A percentile compares a stretch with the other conserved stretches of the same genome.
Evolutionary conservation across 2,888 invertebrate species (phyloP).

Genomic region (Silvanus unidentatus): DNA sequence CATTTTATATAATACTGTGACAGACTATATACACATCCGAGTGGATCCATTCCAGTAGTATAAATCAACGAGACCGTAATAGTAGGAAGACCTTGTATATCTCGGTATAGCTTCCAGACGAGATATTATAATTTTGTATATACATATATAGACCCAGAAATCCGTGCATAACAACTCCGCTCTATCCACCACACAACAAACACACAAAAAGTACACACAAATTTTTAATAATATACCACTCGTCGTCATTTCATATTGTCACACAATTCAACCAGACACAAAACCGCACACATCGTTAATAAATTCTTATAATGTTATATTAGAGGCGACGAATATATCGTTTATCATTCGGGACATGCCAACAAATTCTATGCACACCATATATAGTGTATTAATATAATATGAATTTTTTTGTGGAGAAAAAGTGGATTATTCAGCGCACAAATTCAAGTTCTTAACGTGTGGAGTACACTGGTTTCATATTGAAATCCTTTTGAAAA

Average conservation of each 20-base stretch:
- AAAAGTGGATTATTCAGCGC: too few species aligned
- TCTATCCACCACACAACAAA: conserved; percentile 1
- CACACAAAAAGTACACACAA: neutral
- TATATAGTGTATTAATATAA: too few species aligned
- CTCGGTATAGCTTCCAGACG: conserved; percentile 32
- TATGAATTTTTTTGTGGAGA: too few species aligned
- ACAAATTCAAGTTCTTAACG: too few species aligned
- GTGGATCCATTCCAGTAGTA: conserved; percentile 31
- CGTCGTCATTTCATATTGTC: conserved; percentile 12
- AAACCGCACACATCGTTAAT: neutral
- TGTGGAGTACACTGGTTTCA: too few species aligned
- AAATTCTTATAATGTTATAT: neutral
- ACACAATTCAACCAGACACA: neutral
- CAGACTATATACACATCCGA: conserved; percentile 22
- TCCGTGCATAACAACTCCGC: conserved; percentile 14
- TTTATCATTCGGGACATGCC: neutral
- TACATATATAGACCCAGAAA: conserved; percentile 13
- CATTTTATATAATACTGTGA: conserved; percentile 33
- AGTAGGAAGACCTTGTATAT: conserved; percentile 10
- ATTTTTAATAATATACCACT: conserved; percentile 5
- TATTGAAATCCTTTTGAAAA: too few species aligned
- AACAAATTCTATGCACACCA: neutral
- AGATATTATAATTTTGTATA: conserved; percentile 30
- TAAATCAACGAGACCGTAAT: conserved; percentile 34
- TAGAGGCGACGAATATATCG: conserved; percentile 1